phyloP scores from a whole-genome alignment of 2,113 vertebrate genomes.

The Ciconia stormi region DNA sequence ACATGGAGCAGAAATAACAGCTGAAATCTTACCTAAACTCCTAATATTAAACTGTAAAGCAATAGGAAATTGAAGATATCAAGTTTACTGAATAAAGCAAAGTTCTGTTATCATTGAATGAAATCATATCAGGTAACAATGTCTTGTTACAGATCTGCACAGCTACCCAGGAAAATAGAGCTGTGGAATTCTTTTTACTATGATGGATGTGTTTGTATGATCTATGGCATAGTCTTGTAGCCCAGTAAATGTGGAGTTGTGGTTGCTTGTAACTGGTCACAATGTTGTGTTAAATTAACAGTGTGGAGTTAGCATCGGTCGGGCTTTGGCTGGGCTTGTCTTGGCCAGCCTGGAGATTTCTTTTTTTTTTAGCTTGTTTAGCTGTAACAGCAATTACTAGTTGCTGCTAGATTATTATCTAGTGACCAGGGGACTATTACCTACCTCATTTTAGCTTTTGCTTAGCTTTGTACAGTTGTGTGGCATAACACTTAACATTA shows the following conservation, averaged over 20 bases:
- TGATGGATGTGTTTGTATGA: fast-evolving
- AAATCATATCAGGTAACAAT: not conserved
- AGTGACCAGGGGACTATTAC: not conserved
- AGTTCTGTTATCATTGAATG: not conserved
- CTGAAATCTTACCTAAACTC: not conserved
- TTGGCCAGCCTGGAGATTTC: not conserved
- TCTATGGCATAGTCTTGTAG: not conserved
- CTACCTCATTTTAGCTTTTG: not conserved
- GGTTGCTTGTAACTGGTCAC: not conserved
- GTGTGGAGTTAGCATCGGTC: not conserved
- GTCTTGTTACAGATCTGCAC: not conserved
- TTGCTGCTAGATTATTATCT: not conserved
- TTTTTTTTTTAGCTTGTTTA: not conserved
- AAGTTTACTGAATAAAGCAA: not conserved
- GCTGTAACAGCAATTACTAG: not conserved
- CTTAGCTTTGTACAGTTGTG: not conserved
- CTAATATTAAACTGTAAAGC: not conserved
- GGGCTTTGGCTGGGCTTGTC: not conserved
- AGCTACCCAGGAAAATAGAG: not conserved
- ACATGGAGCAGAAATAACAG: not conserved
- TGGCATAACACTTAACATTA: not conserved
- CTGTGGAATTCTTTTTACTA: no score
- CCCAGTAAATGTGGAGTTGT: not conserved
- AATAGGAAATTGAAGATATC: not conserved
- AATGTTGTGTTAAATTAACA: not conserved